Base-by-base conservation (phyloP, 2,888 invertebrate genomes). In the Cantharis rustica region DNA sequence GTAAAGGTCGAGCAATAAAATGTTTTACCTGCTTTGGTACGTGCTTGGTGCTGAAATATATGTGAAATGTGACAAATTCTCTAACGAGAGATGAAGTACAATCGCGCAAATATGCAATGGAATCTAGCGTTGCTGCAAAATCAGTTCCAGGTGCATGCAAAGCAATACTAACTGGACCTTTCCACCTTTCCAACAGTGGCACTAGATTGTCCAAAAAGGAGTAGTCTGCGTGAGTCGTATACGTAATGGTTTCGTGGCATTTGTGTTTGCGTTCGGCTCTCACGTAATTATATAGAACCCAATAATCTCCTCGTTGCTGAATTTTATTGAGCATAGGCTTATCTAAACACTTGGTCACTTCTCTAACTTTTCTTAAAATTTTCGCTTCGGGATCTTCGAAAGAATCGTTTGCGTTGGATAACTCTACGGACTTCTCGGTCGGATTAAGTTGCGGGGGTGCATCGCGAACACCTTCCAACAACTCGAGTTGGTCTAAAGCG, bases 221-320 rank as follows among this genome's bases (percentile, higher is more conserved):
- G 89, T 93, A 96, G 85, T 97, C 97, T 4, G 95, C 96, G 88
- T 97, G 97, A 13, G 97, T 97, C 47, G 97, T 96, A 86, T 97
- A 96, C 0, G 97, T 97, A 80, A 97, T 92, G 81, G 93, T 93
- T 88, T 96, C 95, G 88, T 95, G 94, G 88, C 96, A 96, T 85
- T 90, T 90, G 84, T 92, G 92, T 74, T 83, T 84, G 80, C 86
- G 87, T 76, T 93, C 93, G 75, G 95, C 95, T 62, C 92, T 91
- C 81, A 96, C 92, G 86, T 94, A 96, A 89, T 97, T 96, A 88
- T 95, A 94, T 78, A 97, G 89, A 82, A 96, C 96, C 96, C 96
- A 96, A 87, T 94, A 96, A 80, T 89, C 89, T 71, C 89, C 89
- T 16, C 89, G 83, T 81, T 88, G 89, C 77, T 89, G 88, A 20